Percentiles rank a stretch among this genome's conserved stretches.
Conservation (phyloP, 1,140 invertebrate genomes). For the Tyrophagus putrescentiae region DNA sequence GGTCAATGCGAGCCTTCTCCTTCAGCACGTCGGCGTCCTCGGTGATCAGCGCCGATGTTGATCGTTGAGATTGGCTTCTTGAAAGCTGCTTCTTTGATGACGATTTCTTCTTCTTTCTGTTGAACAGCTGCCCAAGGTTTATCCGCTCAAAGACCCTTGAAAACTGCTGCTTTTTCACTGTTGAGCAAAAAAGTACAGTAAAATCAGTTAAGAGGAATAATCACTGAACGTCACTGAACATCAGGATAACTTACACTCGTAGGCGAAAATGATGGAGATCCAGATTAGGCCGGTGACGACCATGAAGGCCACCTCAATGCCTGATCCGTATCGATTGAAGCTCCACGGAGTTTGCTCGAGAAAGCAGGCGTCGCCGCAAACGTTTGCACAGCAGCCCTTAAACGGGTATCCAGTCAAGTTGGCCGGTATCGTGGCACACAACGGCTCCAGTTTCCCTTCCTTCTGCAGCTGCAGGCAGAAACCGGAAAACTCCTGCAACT, state of each 20-base stretch:
- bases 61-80: neutral
- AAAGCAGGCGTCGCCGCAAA: slow-evolving; percentile 3
- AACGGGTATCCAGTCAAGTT: neutral
- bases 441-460: neutral
- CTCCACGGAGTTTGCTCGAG: neutral
- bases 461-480: neutral
- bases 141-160: neutral
- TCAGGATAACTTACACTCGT: neutral
- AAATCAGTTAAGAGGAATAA: neutral
- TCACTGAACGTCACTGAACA: neutral
- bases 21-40: slow-evolving; percentile 29
- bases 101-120: neutral
- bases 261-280: neutral
- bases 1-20: slow-evolving; percentile 35
- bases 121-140: neutral
- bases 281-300: neutral
- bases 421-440: neutral
- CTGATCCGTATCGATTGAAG: neutral
- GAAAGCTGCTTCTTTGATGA: neutral
- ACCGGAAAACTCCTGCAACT: neutral
- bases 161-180: slow-evolving; percentile 1
- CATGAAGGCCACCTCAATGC: neutral
- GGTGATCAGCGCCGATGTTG: neutral
- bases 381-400: neutral
- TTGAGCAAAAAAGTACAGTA: neutral